Evolutionary conservation across 2,888 invertebrate genomes (phyloP).

Genomic region (Toxonevra muliebris): DNA sequence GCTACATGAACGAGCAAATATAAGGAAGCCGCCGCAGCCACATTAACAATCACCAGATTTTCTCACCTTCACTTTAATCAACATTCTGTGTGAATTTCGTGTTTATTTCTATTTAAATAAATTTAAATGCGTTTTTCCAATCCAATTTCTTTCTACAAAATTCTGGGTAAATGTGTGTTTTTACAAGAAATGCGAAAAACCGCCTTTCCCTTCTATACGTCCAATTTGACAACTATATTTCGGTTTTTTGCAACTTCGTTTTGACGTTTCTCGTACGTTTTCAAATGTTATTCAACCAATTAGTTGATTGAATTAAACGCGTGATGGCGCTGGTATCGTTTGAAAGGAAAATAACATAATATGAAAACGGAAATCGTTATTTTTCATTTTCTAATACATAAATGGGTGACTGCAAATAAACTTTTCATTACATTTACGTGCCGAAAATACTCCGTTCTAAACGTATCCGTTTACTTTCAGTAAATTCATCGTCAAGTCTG

Average conservation of each 20-base stretch:
- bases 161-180: too few relatives aligned
- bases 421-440: too few relatives aligned
- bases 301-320: too few relatives aligned
- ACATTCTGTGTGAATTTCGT: conserved; percentile 68
- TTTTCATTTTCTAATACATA: too few relatives aligned
- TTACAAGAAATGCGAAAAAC: neutral
- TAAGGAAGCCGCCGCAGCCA: neutral
- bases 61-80: conserved; percentile 83
- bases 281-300: neutral
- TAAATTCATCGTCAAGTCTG: too few relatives aligned
- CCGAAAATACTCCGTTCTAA: too few relatives aligned
- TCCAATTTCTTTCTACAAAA: neutral
- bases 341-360: too few relatives aligned
- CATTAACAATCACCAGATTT: conserved; percentile 9
- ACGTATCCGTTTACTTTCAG: too few relatives aligned
- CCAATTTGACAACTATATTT: conserved; percentile 1
- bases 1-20: neutral
- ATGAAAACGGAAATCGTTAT: too few relatives aligned
- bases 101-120: too few relatives aligned
- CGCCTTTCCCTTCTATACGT: neutral
- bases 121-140: neutral
- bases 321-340: too few relatives aligned
- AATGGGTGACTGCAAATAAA: too few relatives aligned
- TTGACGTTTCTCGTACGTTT: neutral
- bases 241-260: neutral